Conservation (phyloP, 2,888 invertebrate species). For the Mimumesa dahlbomi region DNA sequence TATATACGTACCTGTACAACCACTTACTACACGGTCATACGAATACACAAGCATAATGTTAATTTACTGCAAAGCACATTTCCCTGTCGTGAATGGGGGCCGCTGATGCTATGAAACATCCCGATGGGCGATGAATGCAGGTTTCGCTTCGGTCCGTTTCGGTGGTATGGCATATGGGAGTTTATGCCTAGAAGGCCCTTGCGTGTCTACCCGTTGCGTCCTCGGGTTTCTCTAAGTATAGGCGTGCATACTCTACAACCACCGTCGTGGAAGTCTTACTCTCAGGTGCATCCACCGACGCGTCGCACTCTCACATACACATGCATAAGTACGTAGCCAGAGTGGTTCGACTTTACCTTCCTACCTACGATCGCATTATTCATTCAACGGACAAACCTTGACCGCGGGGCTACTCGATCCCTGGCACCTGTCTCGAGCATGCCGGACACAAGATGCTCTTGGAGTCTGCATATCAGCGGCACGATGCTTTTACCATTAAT, state of each 20-base stretch:
- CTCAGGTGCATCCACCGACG: slow-evolving; percentile 10
- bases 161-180: slow-evolving; percentile 2
- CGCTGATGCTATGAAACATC: slow-evolving; percentile 53
- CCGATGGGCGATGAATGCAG: slow-evolving; percentile 57
- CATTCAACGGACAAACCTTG: slow-evolving; percentile 52
- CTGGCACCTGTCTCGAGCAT: slow-evolving; percentile 54
- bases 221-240: slow-evolving; percentile 7
- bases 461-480: slow-evolving; percentile 41
- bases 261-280: slow-evolving; percentile 17
- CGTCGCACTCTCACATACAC: slow-evolving; percentile 5
- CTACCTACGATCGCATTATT: slow-evolving; percentile 52
- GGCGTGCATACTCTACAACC: slow-evolving; percentile 14
- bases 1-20: too few species aligned
- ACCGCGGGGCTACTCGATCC: slow-evolving; percentile 45
- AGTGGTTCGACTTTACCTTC: slow-evolving; percentile 28
- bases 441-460: slow-evolving; percentile 40
- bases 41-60: slow-evolving; percentile 37
- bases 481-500: slow-evolving; percentile 56
- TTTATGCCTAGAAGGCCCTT: slow-evolving; percentile 23
- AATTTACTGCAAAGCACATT: slow-evolving; percentile 61
- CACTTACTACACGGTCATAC: neutral
- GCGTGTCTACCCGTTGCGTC: slow-evolving; percentile 5
- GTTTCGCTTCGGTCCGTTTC: slow-evolving; percentile 25
- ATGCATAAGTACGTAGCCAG: slow-evolving; percentile 13
- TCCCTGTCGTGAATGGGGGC: slow-evolving; percentile 41